Conservation (phyloP, 2,888 invertebrate species). For the Amaurobius ferox region DNA sequence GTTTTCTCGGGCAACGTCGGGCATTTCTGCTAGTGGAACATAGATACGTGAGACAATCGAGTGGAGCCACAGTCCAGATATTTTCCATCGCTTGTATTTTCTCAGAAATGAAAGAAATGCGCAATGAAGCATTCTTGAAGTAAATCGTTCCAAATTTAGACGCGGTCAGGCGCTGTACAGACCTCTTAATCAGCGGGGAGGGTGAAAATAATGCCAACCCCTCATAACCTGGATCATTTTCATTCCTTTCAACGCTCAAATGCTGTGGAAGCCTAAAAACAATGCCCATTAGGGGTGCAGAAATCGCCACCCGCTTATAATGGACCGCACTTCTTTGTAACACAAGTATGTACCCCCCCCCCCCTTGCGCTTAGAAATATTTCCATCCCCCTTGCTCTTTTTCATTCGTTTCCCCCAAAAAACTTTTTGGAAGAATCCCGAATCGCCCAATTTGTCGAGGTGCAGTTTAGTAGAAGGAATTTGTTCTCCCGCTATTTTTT, state of each 20-base stretch:
- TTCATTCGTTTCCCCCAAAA: slow-evolving; percentile 4
- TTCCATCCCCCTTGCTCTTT: slow-evolving; percentile 39
- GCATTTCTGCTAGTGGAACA: too few species aligned
- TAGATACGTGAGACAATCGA: too few species aligned
- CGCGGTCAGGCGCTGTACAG: too few species aligned
- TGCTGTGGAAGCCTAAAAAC: slow-evolving; percentile 63
- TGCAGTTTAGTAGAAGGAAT: slow-evolving; percentile 65
- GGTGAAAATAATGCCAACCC: background rate
- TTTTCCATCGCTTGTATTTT: too few species aligned
- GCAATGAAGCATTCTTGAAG: too few species aligned
- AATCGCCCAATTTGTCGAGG: slow-evolving; percentile 61
- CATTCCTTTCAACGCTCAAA: slow-evolving; percentile 57
- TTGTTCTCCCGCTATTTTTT: slow-evolving; percentile 31
- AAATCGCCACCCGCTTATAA: slow-evolving; percentile 60
- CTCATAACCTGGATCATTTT: slow-evolving; percentile 56
- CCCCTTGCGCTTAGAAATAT: slow-evolving; percentile 41
- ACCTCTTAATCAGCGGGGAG: background rate
- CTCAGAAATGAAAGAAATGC: too few species aligned
- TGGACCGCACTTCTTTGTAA: slow-evolving; percentile 40
- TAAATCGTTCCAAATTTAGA: too few species aligned
- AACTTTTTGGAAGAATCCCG: slow-evolving; percentile 68
- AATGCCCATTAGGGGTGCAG: slow-evolving; percentile 50
- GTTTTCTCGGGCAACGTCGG: too few species aligned
- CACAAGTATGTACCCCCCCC: slow-evolving; percentile 8
- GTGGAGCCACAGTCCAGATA: too few species aligned